A percentile compares a stretch with the other conserved stretches of the same genome.
These are phyloP conservation scores for Geodia barretti DNA, from an alignment of 37 sponge, comb jelly and placozoan genomes.

Conservation along the genomic window DNA sequence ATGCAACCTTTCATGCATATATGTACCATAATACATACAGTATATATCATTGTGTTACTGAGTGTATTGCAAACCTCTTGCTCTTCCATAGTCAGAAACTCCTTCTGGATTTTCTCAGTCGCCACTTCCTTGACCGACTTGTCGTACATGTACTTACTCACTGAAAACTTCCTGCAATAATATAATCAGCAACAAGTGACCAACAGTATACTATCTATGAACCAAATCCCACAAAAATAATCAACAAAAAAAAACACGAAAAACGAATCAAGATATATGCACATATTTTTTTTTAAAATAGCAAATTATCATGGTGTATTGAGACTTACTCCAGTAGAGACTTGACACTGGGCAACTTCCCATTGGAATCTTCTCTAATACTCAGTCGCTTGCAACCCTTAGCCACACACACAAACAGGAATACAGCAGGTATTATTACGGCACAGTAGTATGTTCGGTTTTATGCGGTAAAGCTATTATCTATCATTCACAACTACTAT, in stretches of 20 bases:
- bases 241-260: neutral
- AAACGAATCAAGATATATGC: neutral
- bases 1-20: too few relatives aligned
- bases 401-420: too few relatives aligned
- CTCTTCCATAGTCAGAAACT: slow-evolving; percentile 83
- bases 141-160: slow-evolving; percentile 43
- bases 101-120: slow-evolving; percentile 58
- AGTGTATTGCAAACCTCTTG: slow-evolving; percentile 88
- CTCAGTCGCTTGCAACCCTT: slow-evolving; percentile 75
- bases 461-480: too few relatives aligned
- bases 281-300: neutral
- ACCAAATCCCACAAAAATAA: neutral
- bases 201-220: neutral
- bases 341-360: slow-evolving; percentile 61
- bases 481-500: too few relatives aligned
- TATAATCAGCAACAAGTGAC: neutral
- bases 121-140: slow-evolving; percentile 41
- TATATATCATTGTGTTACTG: too few relatives aligned
- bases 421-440: too few relatives aligned
- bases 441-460: too few relatives aligned
- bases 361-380: slow-evolving; percentile 24
- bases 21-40: too few relatives aligned
- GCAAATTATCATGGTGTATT: too few relatives aligned
- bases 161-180: slow-evolving; percentile 50
- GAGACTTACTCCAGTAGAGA: slow-evolving; percentile 67